Percentiles rank a stretch among this genome's conserved stretches.
Evolutionary conservation across 2,888 invertebrate species (phyloP).

Genomic region (Drosophila nr. medialis): DNA sequence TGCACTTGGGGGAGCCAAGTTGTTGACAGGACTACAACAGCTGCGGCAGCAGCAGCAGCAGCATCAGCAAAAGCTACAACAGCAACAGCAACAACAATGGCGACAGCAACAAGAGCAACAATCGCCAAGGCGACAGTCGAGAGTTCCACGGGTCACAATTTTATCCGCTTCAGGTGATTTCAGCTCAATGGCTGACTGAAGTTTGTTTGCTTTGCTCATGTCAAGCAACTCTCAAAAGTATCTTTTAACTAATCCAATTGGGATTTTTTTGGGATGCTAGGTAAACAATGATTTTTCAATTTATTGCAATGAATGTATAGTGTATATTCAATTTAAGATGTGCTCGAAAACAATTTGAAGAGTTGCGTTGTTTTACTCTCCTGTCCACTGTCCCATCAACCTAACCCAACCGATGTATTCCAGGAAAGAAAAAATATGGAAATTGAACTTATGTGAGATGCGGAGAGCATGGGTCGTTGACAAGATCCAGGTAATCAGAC

Average conservation of each 20-base stretch:
- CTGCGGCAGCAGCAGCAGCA: neutral
- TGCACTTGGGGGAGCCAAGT: conserved; percentile 36
- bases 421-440: neutral
- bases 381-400: neutral
- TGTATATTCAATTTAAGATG: neutral
- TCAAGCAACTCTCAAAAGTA: conserved; percentile 39
- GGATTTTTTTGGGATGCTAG: conserved; percentile 8
- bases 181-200: conserved; percentile 26
- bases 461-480: too few species aligned
- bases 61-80: neutral
- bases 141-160: conserved; percentile 39
- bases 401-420: neutral
- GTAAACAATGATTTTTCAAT: conserved; percentile 30
- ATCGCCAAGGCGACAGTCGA: conserved; percentile 23
- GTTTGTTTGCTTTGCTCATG: conserved; percentile 40
- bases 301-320: conserved; percentile 24
- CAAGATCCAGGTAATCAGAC: neutral
- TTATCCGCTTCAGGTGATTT: conserved; percentile 60
- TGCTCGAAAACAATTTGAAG: neutral
- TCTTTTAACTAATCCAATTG: conserved; percentile 50
- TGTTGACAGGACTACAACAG: conserved; percentile 17
- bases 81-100: conserved; percentile 12
- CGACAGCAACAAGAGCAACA: neutral
- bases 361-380: neutral
- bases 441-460: neutral